These are phyloP conservation scores for Dicrurus megarhynchus DNA, from an alignment of 2,113 vertebrate genomes.

Conservation along the genomic window DNA sequence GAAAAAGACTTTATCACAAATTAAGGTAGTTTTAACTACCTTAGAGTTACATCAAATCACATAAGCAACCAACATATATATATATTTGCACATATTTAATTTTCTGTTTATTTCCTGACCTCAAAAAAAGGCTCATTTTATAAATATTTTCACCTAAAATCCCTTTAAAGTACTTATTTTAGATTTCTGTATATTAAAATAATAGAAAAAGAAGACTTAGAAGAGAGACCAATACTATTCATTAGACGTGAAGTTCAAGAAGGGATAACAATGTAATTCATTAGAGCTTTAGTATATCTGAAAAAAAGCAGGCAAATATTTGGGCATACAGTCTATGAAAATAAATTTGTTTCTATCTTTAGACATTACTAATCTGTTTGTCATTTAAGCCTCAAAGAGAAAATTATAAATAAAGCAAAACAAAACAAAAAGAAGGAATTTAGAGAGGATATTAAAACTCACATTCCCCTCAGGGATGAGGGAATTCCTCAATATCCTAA, in stretches of 20 bases:
- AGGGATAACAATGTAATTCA: background rate
- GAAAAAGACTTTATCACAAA: background rate
- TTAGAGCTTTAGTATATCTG: background rate
- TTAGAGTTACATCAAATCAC: background rate
- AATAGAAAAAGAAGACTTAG: background rate
- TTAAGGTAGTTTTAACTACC: background rate
- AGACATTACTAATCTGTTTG: background rate
- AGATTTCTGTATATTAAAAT: background rate
- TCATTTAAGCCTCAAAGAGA: background rate
- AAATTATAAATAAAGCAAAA: background rate
- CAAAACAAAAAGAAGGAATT: background rate
- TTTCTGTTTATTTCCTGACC: background rate
- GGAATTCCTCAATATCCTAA: background rate
- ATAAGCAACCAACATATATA: background rate
- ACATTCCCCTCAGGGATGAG: background rate
- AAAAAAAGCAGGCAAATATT: background rate
- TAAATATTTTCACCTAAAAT: background rate
- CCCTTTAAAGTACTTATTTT: background rate
- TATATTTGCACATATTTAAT: background rate
- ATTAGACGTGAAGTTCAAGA: background rate
- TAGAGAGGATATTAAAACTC: background rate
- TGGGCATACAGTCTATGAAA: background rate
- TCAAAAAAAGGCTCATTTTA: fast-evolving
- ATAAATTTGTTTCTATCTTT: background rate
- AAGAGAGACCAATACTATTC: background rate